Percentiles rank a stretch among this genome's conserved stretches.
Evolutionary conservation across 2,888 invertebrate species (phyloP).

Genomic region (Cistogaster globosa): DNA sequence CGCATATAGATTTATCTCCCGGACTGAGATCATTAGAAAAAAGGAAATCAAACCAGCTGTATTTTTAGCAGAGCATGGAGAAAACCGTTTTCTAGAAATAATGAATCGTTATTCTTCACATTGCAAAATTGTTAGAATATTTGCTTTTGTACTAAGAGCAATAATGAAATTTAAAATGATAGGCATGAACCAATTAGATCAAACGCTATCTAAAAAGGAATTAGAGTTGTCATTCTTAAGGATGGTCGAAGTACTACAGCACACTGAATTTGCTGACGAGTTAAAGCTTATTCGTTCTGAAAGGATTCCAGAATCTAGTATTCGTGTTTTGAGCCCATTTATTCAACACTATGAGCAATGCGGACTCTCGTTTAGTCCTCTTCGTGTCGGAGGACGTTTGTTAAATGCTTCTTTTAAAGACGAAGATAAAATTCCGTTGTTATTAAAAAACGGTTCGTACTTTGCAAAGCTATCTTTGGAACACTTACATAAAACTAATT

Average conservation of each 20-base stretch:
- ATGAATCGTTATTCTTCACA: not conserved
- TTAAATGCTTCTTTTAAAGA: not conserved
- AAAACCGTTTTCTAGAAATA: not conserved
- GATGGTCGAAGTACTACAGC: slow-evolving; percentile 4
- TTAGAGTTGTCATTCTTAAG: slow-evolving; percentile 5
- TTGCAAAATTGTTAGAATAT: not conserved
- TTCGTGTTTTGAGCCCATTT: not conserved
- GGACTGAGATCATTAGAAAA: slow-evolving; percentile 39
- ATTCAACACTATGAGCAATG: not conserved
- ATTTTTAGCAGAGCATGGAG: not conserved
- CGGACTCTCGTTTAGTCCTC: not conserved
- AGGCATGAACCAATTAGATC: not conserved
- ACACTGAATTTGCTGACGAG: not conserved
- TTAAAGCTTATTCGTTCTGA: not conserved
- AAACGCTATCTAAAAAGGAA: slow-evolving; percentile 1
- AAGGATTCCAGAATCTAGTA: not conserved
- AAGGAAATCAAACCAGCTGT: not conserved
- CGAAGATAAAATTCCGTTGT: slow-evolving; percentile 7
- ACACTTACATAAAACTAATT: slow-evolving; percentile 13
- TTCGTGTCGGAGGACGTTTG: too few relatives aligned
- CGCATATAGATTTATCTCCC: slow-evolving; percentile 10
- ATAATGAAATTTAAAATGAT: not conserved
- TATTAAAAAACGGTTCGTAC: not conserved
- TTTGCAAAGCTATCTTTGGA: slow-evolving; percentile 5
- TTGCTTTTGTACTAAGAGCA: slow-evolving; percentile 18